Evolutionary conservation across 2,888 invertebrate genomes (phyloP).

Genomic region (Sinhomidia bicolor): DNA sequence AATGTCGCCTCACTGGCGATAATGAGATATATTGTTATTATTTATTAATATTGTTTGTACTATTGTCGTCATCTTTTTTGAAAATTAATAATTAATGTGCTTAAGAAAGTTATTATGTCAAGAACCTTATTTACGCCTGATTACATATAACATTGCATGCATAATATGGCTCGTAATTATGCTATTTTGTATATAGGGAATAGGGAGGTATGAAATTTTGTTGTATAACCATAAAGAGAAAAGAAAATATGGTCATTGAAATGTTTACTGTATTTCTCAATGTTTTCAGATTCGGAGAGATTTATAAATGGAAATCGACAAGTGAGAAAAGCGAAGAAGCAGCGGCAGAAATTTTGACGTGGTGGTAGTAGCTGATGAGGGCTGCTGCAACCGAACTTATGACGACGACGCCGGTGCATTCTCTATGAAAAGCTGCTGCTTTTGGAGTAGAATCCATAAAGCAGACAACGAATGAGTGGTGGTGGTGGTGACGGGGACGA

Average conservation of each 20-base stretch:
- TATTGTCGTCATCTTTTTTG: background rate
- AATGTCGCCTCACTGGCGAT: no score
- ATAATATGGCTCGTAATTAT: no score
- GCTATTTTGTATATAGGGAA: no score
- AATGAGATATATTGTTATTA: background rate
- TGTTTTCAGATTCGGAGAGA: no score
- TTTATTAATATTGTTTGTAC: background rate
- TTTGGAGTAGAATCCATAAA: slow-evolving; percentile 19
- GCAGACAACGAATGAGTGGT: background rate
- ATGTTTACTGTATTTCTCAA: no score
- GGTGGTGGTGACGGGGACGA: background rate
- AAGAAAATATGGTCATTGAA: no score
- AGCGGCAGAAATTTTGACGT: background rate
- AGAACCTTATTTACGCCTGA: background rate
- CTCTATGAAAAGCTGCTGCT: slow-evolving; percentile 29
- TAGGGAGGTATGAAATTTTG: no score
- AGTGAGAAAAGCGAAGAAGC: background rate
- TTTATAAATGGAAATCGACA: no score
- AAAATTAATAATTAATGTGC: background rate
- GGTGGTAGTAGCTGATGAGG: slow-evolving; percentile 31
- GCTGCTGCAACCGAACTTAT: slow-evolving; percentile 64
- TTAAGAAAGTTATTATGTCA: background rate
- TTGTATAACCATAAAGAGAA: background rate
- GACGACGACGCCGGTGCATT: slow-evolving; percentile 23
- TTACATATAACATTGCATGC: no score